Conservation (phyloP, 1,140 invertebrate species). For the Calycopis cecrops region DNA sequence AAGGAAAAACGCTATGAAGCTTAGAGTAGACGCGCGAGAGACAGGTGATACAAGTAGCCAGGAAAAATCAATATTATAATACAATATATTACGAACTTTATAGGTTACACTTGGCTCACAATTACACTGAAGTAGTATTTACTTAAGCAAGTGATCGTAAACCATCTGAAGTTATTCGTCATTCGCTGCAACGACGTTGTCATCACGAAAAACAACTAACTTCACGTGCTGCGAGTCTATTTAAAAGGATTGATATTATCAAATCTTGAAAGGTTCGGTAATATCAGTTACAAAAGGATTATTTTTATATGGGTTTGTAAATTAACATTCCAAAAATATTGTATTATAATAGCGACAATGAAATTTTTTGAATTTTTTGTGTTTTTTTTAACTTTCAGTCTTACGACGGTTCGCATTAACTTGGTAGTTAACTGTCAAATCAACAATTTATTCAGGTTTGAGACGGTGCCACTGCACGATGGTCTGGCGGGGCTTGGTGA, state of each 20-base stretch:
- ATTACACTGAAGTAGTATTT: no score
- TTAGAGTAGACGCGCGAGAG: neutral
- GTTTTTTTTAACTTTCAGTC: slow-evolving; percentile 63
- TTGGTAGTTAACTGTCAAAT: slow-evolving; percentile 11
- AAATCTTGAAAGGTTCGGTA: no score
- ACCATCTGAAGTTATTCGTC: no score
- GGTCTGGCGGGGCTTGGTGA: slow-evolving; percentile 94
- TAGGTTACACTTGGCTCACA: neutral
- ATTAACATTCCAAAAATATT: slow-evolving; percentile 24
- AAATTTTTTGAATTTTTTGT: slow-evolving; percentile 27
- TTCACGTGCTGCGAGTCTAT: no score
- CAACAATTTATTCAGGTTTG: slow-evolving; percentile 84
- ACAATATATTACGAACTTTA: slow-evolving; percentile 6
- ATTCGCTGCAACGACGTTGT: no score
- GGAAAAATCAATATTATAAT: slow-evolving; percentile 11
- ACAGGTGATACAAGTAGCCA: neutral
- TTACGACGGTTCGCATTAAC: slow-evolving; percentile 51
- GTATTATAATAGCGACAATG: slow-evolving; percentile 29
- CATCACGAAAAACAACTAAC: no score
- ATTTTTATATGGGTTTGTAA: neutral
- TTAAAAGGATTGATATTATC: no score
- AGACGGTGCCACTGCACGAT: slow-evolving; percentile 94
- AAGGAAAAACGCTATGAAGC: neutral
- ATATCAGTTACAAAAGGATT: no score
- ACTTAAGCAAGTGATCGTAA: no score